A percentile compares a stretch with the other conserved stretches of the same genome.
Conservation (phyloP, 2,888 invertebrate species). For the Agonopterix subpropinquella region DNA sequence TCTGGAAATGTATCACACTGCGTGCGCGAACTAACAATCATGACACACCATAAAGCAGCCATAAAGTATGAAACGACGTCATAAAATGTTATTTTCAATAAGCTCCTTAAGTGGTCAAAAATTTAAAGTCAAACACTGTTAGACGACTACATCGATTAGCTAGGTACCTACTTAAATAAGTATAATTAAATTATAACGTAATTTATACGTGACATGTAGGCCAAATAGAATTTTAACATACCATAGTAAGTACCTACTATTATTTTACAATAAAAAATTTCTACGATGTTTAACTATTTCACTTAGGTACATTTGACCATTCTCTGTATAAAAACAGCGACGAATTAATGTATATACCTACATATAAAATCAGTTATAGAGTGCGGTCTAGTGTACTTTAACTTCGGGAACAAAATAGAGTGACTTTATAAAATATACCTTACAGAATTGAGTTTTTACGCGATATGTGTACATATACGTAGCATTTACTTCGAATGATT, state of each 20-base stretch:
- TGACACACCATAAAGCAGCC: too few relatives aligned
- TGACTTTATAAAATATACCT: slow-evolving; percentile 27
- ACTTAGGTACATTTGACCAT: background rate
- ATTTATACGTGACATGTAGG: slow-evolving; percentile 4
- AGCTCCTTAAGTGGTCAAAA: too few relatives aligned
- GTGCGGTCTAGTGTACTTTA: slow-evolving; percentile 9
- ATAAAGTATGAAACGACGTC: too few relatives aligned
- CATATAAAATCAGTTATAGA: slow-evolving; percentile 10
- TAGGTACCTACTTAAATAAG: background rate
- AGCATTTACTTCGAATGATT: slow-evolving; percentile 53
- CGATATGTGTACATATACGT: slow-evolving; percentile 19
- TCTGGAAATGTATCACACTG: too few relatives aligned
- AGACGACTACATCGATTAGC: too few relatives aligned
- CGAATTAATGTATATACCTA: background rate
- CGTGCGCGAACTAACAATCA: too few relatives aligned
- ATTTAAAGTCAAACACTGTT: background rate
- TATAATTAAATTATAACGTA: slow-evolving; percentile 1
- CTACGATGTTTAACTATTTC: slow-evolving; percentile 1
- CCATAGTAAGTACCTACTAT: background rate
- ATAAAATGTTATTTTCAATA: too few relatives aligned
- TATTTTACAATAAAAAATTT: background rate
- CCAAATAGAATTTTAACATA: slow-evolving; percentile 6
- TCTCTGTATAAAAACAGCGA: background rate
- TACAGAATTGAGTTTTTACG: slow-evolving; percentile 5
- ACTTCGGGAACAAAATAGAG: slow-evolving; percentile 51